Percentiles rank a stretch among this genome's conserved stretches.
Evolutionary conservation across 2,113 vertebrate species (phyloP).

Genomic region (Anoura caudifer): DNA sequence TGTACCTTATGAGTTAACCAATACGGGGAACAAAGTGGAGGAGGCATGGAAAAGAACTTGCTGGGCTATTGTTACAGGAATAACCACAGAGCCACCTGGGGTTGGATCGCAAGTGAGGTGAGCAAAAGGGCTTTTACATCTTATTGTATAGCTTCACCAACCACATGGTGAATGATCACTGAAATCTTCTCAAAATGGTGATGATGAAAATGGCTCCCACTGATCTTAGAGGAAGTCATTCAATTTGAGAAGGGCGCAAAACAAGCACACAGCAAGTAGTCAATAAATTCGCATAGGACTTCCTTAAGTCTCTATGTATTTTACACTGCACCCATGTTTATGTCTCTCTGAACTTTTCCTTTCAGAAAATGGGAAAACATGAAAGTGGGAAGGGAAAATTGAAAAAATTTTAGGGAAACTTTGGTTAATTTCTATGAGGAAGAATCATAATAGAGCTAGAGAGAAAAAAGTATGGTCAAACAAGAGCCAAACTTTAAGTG

Average conservation of each 20-base stretch:
- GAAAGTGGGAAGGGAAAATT: not conserved
- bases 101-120: not conserved
- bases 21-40: not conserved
- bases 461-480: not conserved
- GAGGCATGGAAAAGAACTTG: not conserved
- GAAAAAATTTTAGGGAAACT: not conserved
- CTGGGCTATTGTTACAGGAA: not conserved
- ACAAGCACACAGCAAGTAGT: not conserved
- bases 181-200: not conserved
- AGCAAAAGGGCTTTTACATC: not conserved
- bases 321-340: not conserved
- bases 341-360: not conserved
- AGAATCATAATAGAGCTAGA: not conserved
- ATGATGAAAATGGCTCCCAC: not conserved
- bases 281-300: not conserved
- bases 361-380: not conserved
- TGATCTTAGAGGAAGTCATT: not conserved
- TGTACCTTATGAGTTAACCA: not conserved
- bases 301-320: not conserved
- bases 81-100: not conserved
- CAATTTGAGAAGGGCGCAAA: not conserved
- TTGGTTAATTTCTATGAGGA: not conserved
- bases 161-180: not conserved
- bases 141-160: not conserved
- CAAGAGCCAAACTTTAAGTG: not conserved